Base-by-base conservation (phyloP, 1,140 invertebrate genomes). In the Rhagoletis zephyria region DNA sequence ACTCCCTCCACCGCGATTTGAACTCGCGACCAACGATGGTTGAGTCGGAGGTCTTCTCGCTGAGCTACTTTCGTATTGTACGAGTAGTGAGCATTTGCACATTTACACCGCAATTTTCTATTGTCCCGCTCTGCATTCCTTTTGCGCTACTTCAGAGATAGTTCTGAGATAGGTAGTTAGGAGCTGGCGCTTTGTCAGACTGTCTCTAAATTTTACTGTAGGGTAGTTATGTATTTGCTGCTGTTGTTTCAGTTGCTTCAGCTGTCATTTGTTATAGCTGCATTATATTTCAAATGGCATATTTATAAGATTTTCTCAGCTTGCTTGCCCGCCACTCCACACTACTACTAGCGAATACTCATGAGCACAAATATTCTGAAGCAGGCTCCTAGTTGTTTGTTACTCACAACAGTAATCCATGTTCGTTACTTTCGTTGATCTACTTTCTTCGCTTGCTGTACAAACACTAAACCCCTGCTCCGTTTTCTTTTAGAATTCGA, bases 271-370 rank as follows among this genome's bases (percentile, higher is more conserved):
- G 90, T 90, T 91, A 90, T 91, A 91, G 91, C 90, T 90, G 91
- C 90, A 91, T 91, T 91, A 91, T 91, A 90, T 91, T 91, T 91
- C 90, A 91, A 91, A 91, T 91, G 91, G 89, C 90, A 91, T 91
- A 91, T 91, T 91, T 91, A 91, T 91, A 91, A 90, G 90, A 91
- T 91, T 91, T 91, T 87, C 74, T 56, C 74, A 81, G 74, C 74
- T 51, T 19, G 74, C n/a, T 81, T 56, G 48, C 4, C n/a, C 51
- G 19, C 5, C n/a, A 9, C 61, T 63, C n/a, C 61, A 30, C 45
- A 42, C 40, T 42, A 67, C 65, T 67, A 42, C 40, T 5, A 74
- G 45, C 42, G 45, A 5, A 40, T 74, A 4, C 67, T 70, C 40
- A 74, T 4, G 67, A 9, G 67, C 42, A 74, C 67, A 74, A 42